Evolutionary conservation across 2,113 vertebrate species (phyloP), one percentile per base, ranked within the genome.

Genomic region (Bubo scandiacus): DNA sequence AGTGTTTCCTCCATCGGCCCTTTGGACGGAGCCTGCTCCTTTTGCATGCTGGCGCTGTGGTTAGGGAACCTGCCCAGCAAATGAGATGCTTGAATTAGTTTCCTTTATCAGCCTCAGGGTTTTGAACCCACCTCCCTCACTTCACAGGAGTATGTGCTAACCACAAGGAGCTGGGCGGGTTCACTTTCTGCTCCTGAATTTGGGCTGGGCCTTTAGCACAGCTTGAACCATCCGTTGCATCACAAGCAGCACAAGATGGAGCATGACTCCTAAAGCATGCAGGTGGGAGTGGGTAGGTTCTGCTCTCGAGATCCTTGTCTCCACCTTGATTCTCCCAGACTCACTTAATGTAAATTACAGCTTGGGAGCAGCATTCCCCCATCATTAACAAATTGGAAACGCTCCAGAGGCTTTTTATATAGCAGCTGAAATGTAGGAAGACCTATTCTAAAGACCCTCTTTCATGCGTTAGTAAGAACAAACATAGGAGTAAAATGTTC

Each of bases 181-280:
- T 96, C 29, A 8, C 77, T 75, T 87, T 89, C 73, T 87, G 2
- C 73, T 87, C 26, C 81, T 75, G 61, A 82, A 14, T 72, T 63
- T 85, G 90, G 94, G 94, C 84, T 90, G 86, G 89, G 95, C 86
- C 66, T 94, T 80, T 7, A 83, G 77, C 86, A 47, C 21, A 30
- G 73, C 72, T 67, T 17, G 43, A 94, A 29, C 72, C 15, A 4
- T 75, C 59, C 26, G 1, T 87, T 95, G 93, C 78, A 38, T 94
- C 92, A 95, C 83, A 36, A 49, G 13, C 30, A 54, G 95, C 80
- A 42, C 93, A 96, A 93, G 95, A 96, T 68, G 84, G 57, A 97
- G 93, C 92, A 79, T 65, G 93, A 95, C 51, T 95, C 32, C 62
- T n/a, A 4, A 63, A 47, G 70, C 86, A 52, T 0, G 34, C 70